Conservation (phyloP, 2,113 vertebrate genomes). For the Egretta garzetta region DNA sequence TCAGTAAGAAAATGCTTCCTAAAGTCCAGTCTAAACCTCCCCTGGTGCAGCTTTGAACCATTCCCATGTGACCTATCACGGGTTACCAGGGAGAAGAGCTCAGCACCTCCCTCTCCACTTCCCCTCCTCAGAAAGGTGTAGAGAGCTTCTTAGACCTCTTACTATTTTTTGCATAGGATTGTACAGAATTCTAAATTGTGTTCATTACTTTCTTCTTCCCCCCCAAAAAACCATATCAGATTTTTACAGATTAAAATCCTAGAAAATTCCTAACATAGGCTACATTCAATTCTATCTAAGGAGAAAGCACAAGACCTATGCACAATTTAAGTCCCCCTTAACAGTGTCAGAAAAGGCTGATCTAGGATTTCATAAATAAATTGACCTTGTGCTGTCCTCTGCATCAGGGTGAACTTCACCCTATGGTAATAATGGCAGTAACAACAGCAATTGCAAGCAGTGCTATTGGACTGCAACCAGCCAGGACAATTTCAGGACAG, state of each 20-base stretch:
- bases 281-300: neutral
- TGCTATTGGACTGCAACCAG: slow-evolving; percentile 1
- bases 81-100: neutral
- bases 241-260: neutral
- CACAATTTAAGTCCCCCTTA: neutral
- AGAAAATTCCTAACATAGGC: neutral
- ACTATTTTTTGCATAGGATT: neutral
- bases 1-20: neutral
- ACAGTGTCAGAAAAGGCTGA: neutral
- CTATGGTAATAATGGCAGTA: neutral
- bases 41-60: neutral
- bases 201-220: neutral
- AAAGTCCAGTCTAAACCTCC: neutral
- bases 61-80: accelerated
- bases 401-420: neutral
- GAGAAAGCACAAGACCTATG: neutral
- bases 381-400: slow-evolving; percentile 17
- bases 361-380: neutral
- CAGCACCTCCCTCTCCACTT: neutral
- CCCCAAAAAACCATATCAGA: accelerated
- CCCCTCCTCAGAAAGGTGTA: neutral
- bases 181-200: neutral
- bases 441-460: slow-evolving; percentile 10
- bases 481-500: slow-evolving; percentile 26
- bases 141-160: neutral